Conservation (phyloP, 2,113 vertebrate genomes). For the Lamprotornis superbus region DNA sequence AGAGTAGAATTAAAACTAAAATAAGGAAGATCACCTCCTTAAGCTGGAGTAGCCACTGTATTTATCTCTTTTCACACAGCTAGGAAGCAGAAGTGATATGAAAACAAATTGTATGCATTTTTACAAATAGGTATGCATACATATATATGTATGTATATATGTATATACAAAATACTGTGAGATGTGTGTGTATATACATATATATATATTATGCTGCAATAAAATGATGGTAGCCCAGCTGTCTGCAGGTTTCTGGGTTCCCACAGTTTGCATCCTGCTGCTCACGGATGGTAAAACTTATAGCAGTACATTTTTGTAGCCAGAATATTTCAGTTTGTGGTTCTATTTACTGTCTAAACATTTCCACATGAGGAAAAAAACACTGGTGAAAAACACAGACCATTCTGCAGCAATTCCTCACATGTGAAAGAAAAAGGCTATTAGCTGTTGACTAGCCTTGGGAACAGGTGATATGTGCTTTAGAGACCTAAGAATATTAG, state of each 20-base stretch:
- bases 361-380: not conserved
- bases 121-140: not conserved
- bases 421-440: not conserved
- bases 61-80: not conserved
- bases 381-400: too few relatives aligned
- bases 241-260: not conserved
- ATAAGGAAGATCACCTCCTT: not conserved
- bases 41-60: not conserved
- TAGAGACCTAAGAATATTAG: not conserved
- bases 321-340: not conserved
- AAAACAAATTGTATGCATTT: not conserved
- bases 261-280: not conserved
- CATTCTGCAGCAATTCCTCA: not conserved
- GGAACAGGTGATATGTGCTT: not conserved
- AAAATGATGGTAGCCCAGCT: not conserved
- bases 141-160: not conserved
- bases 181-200: too few relatives aligned
- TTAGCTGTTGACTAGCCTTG: not conserved
- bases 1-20: not conserved
- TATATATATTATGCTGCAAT: not conserved
- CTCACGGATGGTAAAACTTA: not conserved
- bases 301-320: not conserved
- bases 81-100: not conserved
- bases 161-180: not conserved
- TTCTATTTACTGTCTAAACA: not conserved